Evolutionary conservation across 2,113 vertebrate species (phyloP), one percentile per base, ranked within the genome.

Genomic region (Vidua chalybeata): DNA sequence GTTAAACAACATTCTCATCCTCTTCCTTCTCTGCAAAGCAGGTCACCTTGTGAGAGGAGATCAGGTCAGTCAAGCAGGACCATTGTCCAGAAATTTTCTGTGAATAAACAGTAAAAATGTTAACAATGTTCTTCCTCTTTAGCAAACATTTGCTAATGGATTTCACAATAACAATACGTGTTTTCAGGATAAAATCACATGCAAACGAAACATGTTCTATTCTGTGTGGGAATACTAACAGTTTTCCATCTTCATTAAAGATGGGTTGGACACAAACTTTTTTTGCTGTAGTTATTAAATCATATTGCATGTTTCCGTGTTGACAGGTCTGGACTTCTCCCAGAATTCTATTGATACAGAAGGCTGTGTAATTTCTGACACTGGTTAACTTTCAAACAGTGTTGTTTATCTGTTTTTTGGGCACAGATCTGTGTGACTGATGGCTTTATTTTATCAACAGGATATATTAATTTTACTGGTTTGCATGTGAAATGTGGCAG

Each of bases 151-250:
- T 84, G 56, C 41, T 80, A 87, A 93, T 54, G 35, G 61, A 96
- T 96, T 97, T 97, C 93, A 91, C 85, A 96, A 89, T 59, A 95
- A 71, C 37, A 95, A 96, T 33, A 93, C 22, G 3, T 79, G 59
- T 85, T 97, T 83, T 95, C 67, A 84, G 85, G 78, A 96, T 69
- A 96, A 83, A 94, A 89, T 73, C 89, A 97, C 79, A 87, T 52
- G 30, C 41, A 66, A 95, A 84, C 24, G 39, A 21, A 93, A 54
- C 30, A 45, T 51, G 48, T 58, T 87, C 49, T 56, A 87, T 63
- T 89, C 39, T 91, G 33, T 31, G 35, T 82, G 73, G 52, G 49
- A 92, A 66, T 33, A 84, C 21, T 24, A 89, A 64, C 20, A 61
- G 7, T 64, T 95, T 90, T 91, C 75, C 77, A 8, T 89, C 92